These are phyloP conservation scores for Neosilurus mollespiculum DNA, from an alignment of 2,797 vertebrate genomes.

Conservation along the genomic window DNA sequence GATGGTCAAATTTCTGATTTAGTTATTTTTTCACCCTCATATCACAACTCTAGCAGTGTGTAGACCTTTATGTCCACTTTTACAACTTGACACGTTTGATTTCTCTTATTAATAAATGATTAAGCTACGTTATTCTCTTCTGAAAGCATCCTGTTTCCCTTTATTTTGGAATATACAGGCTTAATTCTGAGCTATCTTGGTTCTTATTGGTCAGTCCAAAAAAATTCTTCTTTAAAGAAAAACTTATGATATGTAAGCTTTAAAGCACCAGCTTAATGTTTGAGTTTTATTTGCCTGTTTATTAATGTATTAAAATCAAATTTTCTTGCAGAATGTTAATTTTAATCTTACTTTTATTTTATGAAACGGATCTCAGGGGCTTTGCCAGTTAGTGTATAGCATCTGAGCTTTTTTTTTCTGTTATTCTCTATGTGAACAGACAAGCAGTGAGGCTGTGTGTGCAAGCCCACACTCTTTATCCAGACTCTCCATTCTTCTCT, in stretches of 20 bases:
- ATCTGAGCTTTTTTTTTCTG: background rate
- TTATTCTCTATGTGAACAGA: conserved; percentile 64
- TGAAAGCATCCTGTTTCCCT: background rate
- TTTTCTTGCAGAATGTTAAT: background rate
- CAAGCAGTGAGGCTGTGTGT: conserved; percentile 79
- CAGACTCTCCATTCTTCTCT: conserved; percentile 76
- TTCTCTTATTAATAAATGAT: background rate
- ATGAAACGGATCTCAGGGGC: background rate
- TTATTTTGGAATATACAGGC: background rate
- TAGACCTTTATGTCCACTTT: too few species aligned
- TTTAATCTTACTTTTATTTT: background rate
- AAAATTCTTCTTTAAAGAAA: background rate
- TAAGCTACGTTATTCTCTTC: background rate
- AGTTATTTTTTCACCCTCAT: too few species aligned
- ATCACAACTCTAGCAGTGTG: too few species aligned
- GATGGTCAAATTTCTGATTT: too few species aligned
- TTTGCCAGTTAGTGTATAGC: background rate
- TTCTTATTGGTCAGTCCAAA: background rate
- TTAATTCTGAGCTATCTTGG: background rate
- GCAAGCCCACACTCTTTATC: conserved; percentile 74
- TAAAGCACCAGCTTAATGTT: too few species aligned
- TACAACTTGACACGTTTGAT: background rate
- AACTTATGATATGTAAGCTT: too few species aligned
- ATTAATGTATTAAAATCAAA: too few species aligned
- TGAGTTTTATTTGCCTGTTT: too few species aligned